Evolutionary conservation across 2,888 invertebrate species (phyloP).

Genomic region (Sylvicola fuscatus): DNA sequence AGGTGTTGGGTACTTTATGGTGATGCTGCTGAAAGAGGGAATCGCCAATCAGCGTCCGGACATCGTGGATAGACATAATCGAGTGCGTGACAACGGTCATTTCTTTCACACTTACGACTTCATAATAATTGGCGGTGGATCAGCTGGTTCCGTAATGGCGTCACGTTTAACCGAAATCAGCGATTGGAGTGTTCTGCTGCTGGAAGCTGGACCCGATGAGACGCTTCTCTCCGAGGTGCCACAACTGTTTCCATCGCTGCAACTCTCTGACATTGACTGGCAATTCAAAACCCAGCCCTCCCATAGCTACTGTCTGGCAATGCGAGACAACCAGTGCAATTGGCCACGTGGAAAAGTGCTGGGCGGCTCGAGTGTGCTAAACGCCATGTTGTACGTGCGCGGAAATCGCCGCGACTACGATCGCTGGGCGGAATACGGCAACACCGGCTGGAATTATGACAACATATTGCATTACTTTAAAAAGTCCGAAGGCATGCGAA

Average conservation of each 20-base stretch:
- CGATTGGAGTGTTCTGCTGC: slow-evolving; percentile 46
- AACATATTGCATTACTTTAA: slow-evolving; percentile 56
- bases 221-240: slow-evolving; percentile 52
- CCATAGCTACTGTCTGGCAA: slow-evolving; percentile 41
- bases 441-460: slow-evolving; percentile 56
- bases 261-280: slow-evolving; percentile 61
- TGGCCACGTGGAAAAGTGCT: slow-evolving; percentile 66
- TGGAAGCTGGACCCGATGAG: slow-evolving; percentile 65
- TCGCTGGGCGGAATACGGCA: slow-evolving; percentile 58
- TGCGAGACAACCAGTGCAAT: slow-evolving; percentile 40
- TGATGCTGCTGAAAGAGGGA: slow-evolving; percentile 30
- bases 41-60: slow-evolving; percentile 45
- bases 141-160: slow-evolving; percentile 63
- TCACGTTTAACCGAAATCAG: slow-evolving; percentile 54
- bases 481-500: slow-evolving; percentile 58
- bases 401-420: slow-evolving; percentile 74
- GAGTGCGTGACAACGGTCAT: slow-evolving; percentile 33
- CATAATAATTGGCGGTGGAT: slow-evolving; percentile 61
- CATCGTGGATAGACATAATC: slow-evolving; percentile 42
- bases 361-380: slow-evolving; percentile 64
- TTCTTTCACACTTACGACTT: slow-evolving; percentile 51
- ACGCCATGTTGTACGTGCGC: slow-evolving; percentile 76
- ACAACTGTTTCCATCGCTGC: slow-evolving; percentile 44
- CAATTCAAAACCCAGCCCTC: slow-evolving; percentile 58
- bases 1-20: slow-evolving; percentile 18